Conservation (phyloP, 1,140 invertebrate species). For the Drepana arcuata region DNA sequence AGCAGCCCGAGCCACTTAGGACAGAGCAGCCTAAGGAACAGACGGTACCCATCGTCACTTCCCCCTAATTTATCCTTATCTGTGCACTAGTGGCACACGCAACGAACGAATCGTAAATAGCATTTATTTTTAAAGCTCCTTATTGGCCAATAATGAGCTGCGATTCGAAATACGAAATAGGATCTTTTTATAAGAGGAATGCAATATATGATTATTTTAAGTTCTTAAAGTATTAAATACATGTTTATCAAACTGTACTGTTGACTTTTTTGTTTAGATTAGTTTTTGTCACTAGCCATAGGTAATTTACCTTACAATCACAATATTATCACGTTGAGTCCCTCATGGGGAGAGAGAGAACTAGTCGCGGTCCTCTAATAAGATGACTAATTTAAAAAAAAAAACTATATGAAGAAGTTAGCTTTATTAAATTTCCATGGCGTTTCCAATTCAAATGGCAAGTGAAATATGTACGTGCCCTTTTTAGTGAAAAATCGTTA, state of each 20-base stretch:
- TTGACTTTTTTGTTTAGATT: too few species aligned
- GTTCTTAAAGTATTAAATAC: slow-evolving; percentile 21
- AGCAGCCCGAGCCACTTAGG: slow-evolving; percentile 35
- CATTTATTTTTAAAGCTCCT: slow-evolving; percentile 56
- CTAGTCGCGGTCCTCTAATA: too few species aligned
- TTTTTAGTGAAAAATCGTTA: too few species aligned
- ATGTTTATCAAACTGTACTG: slow-evolving; percentile 1
- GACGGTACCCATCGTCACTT: slow-evolving; percentile 58
- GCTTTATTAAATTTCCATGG: too few species aligned
- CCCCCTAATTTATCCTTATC: slow-evolving; percentile 38
- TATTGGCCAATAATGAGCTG: slow-evolving; percentile 56
- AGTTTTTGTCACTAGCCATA: too few species aligned
- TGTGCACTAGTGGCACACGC: background rate
- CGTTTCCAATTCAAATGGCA: too few species aligned
- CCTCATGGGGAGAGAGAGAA: too few species aligned
- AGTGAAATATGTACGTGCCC: too few species aligned
- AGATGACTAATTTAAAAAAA: too few species aligned
- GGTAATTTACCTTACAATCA: too few species aligned
- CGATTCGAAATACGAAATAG: slow-evolving; percentile 58
- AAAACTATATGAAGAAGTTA: too few species aligned
- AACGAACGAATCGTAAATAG: slow-evolving; percentile 61
- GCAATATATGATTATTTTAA: slow-evolving; percentile 32
- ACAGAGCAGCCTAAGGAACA: slow-evolving; percentile 47
- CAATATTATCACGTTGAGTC: too few species aligned
- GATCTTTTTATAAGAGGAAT: slow-evolving; percentile 50